These are phyloP conservation scores for Macrocentrus cingulum DNA, from an alignment of 1,140 invertebrate species.

Conservation along the genomic window DNA sequence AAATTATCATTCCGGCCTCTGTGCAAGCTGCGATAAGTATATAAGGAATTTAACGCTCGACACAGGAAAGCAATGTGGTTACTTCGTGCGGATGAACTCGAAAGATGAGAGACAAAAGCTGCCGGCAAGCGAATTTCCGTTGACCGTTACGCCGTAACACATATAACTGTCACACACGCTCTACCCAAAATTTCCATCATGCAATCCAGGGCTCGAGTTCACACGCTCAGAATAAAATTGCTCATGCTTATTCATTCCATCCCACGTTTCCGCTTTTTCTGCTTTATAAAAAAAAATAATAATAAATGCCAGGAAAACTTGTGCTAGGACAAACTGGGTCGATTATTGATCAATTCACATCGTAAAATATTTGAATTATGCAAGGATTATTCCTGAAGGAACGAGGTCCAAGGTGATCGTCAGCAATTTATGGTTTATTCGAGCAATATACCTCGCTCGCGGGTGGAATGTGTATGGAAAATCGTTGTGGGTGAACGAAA, in stretches of 20 bases:
- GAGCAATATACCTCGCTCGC: too few species aligned
- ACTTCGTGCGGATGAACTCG: conserved; percentile 13
- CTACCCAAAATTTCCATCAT: conserved; percentile 23
- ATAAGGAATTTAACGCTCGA: conserved; percentile 25
- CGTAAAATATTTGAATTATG: too few species aligned
- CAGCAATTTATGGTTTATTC: too few species aligned
- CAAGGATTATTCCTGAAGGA: too few species aligned
- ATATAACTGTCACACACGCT: conserved; percentile 20
- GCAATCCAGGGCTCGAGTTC: conserved; percentile 1
- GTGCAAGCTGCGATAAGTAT: conserved; percentile 24
- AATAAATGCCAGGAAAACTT: too few species aligned
- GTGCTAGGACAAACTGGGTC: too few species aligned
- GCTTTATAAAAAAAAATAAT: not conserved
- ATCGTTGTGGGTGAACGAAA: too few species aligned
- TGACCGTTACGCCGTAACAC: conserved; percentile 25
- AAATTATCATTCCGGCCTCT: conserved; percentile 17
- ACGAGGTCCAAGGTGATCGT: too few species aligned
- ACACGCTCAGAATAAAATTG: not conserved
- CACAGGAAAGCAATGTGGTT: conserved; percentile 28
- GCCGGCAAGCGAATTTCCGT: conserved; percentile 22
- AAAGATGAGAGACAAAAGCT: conserved; percentile 8
- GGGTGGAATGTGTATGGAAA: too few species aligned
- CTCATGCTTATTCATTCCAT: not conserved
- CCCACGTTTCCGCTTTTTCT: not conserved
- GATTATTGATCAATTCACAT: too few species aligned